Evolutionary conservation across 2,797 vertebrate genomes (phyloP).

Genomic region (Lagodon rhomboides): DNA sequence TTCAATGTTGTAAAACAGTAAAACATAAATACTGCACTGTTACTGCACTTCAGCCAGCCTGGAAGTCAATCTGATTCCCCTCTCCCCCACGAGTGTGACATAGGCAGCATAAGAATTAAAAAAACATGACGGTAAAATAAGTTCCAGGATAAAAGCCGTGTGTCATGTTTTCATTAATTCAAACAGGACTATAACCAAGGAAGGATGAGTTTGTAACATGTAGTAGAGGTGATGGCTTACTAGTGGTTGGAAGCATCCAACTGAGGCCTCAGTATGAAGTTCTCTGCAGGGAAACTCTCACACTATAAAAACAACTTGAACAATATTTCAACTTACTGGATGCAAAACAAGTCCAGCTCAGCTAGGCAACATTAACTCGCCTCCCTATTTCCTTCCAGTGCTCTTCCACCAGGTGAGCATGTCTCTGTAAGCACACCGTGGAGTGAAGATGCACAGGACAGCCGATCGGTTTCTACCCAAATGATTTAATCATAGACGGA

Average conservation of each 20-base stretch:
- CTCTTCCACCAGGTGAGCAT: slow-evolving; percentile 19
- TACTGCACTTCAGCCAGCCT: background rate
- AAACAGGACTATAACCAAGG: background rate
- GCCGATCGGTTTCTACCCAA: slow-evolving; percentile 15
- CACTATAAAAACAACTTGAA: slow-evolving; percentile 25
- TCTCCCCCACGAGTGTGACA: background rate
- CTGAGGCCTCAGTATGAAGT: slow-evolving; percentile 8
- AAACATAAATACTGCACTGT: background rate
- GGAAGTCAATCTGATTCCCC: background rate
- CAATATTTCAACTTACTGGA: slow-evolving; percentile 31
- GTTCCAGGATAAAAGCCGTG: slow-evolving; percentile 3
- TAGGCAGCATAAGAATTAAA: background rate
- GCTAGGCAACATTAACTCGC: slow-evolving; percentile 3
- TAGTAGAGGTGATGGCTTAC: slow-evolving; percentile 8
- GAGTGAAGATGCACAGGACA: slow-evolving; percentile 1
- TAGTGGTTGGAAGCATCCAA: background rate
- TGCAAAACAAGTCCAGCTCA: slow-evolving; percentile 22
- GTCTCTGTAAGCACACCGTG: slow-evolving; percentile 15
- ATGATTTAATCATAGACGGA: slow-evolving; percentile 14
- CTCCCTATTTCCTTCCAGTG: background rate
- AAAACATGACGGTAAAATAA: slow-evolving; percentile 7
- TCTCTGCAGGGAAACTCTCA: slow-evolving; percentile 9
- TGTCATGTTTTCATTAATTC: slow-evolving; percentile 1
- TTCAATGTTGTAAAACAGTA: slow-evolving; percentile 16
- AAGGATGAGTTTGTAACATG: background rate